Conservation (phyloP, 1,140 invertebrate genomes). For the Agrypnia vestita region DNA sequence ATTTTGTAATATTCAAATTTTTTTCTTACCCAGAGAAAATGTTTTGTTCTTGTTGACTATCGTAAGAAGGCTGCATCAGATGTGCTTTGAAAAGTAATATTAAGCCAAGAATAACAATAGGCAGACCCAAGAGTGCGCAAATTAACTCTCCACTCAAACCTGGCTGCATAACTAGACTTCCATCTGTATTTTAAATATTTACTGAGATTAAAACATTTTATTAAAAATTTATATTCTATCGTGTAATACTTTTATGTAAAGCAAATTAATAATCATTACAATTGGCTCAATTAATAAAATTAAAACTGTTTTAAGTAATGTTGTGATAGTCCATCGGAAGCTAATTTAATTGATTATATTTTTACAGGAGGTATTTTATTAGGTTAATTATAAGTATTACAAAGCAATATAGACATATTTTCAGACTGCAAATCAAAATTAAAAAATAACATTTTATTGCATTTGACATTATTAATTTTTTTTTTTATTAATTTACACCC, state of each 20-base stretch:
- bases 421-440: too few species aligned
- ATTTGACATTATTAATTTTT: too few species aligned
- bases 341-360: too few species aligned
- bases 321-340: too few species aligned
- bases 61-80: constrained; percentile 60
- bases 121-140: constrained; percentile 75
- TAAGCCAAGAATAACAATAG: constrained; percentile 74
- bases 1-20: not conserved
- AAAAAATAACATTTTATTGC: too few species aligned
- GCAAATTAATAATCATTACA: not conserved
- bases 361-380: too few species aligned
- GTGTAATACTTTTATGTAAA: too few species aligned
- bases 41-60: not conserved
- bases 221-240: not conserved
- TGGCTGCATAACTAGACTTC: constrained; percentile 43
- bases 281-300: not conserved
- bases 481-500: too few species aligned
- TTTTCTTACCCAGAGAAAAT: not conserved
- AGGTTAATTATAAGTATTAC: too few species aligned
- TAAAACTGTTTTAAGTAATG: too few species aligned
- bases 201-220: not conserved
- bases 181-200: constrained; percentile 45
- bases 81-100: constrained; percentile 73
- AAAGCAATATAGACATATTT: too few species aligned
- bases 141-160: constrained; percentile 72